A percentile compares a stretch with the other conserved stretches of the same genome.
These are phyloP conservation scores for Orchesella flavescens DNA, from an alignment of 2,888 invertebrate species.

Conservation along the genomic window DNA sequence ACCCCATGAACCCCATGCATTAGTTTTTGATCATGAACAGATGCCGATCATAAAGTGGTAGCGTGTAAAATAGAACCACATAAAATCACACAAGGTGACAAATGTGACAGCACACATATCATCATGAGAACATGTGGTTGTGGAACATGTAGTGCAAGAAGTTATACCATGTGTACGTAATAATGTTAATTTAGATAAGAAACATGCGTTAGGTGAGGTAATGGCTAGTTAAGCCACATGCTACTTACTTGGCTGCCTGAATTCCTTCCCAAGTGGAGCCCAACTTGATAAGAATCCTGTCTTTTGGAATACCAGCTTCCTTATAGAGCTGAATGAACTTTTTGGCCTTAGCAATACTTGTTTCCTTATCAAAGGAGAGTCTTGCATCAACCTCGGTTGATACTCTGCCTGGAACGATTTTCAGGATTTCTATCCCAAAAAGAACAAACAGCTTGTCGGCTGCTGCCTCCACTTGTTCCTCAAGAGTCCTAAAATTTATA, in stretches of 20 bases:
- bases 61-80: too few relatives aligned
- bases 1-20: not conserved
- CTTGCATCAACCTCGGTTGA: conserved; percentile 98
- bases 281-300: conserved; percentile 95
- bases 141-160: too few relatives aligned
- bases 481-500: conserved; percentile 77
- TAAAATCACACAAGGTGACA: too few relatives aligned
- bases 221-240: too few relatives aligned
- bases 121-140: too few relatives aligned
- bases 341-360: conserved; percentile 90
- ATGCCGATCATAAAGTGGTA: not conserved
- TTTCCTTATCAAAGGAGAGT: conserved; percentile 94
- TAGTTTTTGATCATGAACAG: too few relatives aligned
- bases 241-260: conserved; percentile 90
- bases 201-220: too few relatives aligned
- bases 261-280: conserved; percentile 99
- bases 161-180: too few relatives aligned
- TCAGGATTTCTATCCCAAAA: conserved; percentile 97
- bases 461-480: conserved; percentile 86
- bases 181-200: too few relatives aligned
- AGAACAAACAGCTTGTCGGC: conserved; percentile 95
- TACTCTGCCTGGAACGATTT: conserved; percentile 97
- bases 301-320: conserved; percentile 90
- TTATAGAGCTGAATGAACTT: conserved; percentile 92
- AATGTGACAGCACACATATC: too few relatives aligned